Evolutionary conservation across 2,797 vertebrate species (phyloP).

Genomic region (Gastrophryne carolinensis): DNA sequence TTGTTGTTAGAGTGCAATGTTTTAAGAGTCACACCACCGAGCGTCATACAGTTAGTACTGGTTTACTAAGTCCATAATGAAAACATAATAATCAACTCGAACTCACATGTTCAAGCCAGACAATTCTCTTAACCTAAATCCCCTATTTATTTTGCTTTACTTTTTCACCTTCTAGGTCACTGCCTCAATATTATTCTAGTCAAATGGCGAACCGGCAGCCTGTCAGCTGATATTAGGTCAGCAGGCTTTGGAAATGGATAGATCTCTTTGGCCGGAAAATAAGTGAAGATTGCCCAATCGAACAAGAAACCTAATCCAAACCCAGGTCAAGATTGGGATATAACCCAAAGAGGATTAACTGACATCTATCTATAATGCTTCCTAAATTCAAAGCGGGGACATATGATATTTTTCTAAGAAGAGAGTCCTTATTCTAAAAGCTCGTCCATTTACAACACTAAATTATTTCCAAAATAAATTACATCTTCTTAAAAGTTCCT

Average conservation of each 20-base stretch:
- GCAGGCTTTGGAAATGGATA: background rate
- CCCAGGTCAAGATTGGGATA: slow-evolving; percentile 1
- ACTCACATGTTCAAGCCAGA: background rate
- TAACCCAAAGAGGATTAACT: background rate
- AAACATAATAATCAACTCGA: background rate
- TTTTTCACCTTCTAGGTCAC: background rate
- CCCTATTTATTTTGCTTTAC: background rate
- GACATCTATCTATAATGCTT: too few relatives aligned
- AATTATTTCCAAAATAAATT: too few relatives aligned
- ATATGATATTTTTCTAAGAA: too few relatives aligned
- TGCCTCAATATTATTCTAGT: background rate
- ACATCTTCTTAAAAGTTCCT: too few relatives aligned
- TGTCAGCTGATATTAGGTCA: background rate
- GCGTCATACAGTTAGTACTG: background rate
- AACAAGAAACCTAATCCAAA: slow-evolving; percentile 8
- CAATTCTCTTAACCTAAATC: background rate
- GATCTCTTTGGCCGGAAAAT: background rate
- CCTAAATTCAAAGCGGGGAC: too few relatives aligned
- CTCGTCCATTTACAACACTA: too few relatives aligned
- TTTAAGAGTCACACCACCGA: too few relatives aligned
- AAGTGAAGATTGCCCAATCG: background rate
- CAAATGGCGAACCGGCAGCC: background rate
- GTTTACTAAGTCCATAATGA: background rate
- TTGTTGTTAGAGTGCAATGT: too few relatives aligned
- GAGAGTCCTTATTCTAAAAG: too few relatives aligned